Base-by-base conservation (phyloP, 2,888 invertebrate species). In the Napeogenes sylphis region DNA sequence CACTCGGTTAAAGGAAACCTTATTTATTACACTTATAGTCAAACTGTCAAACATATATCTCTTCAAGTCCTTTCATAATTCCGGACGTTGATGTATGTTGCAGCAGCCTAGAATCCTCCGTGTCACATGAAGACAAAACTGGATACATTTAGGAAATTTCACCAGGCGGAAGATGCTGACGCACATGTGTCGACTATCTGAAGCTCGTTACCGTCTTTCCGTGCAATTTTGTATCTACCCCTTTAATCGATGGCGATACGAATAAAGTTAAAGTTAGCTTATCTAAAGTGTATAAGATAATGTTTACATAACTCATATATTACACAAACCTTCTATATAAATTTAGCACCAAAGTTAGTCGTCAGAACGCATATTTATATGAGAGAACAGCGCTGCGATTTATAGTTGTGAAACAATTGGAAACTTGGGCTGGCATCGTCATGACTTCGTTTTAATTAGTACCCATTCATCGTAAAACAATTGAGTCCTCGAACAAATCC, bases 381-480 rank as follows among this genome's bases (percentile, higher is more conserved):
- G 81, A 81, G 83, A 76, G 80, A 80, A 79, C 75, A 73, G 79
- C 73, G 75, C 82, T 76, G 79, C 85, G 86, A 88, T 88, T 89
- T 88, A 87, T 87, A 87, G 87, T 86, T 83, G 70, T 79, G 81
- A 81, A 86, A 89, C 87, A 88, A 87, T 88, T 83, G 83, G 76
- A 77, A 88, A 88, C 82, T 89, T 85, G 81, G 86, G 84, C 87
- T 83, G 76, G 79, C 84, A 75, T 80, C 84, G 85, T 80, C 84
- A 83, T 85, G 88, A 90, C 89, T 90, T 87, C 87, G 84, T 91
- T 91, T 90, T 91, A 91, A 91, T 91, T 91, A 91, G 90, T 87
- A 82, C 87, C 90, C 89, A 90, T 91, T 91, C 89, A 90, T 89
- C 83, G 85, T 78, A 74, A 88, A 88, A 90, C 90, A 89, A 90